These are phyloP conservation scores for Chloebia gouldiae DNA, from an alignment of 2,113 vertebrate species.

Conservation along the genomic window DNA sequence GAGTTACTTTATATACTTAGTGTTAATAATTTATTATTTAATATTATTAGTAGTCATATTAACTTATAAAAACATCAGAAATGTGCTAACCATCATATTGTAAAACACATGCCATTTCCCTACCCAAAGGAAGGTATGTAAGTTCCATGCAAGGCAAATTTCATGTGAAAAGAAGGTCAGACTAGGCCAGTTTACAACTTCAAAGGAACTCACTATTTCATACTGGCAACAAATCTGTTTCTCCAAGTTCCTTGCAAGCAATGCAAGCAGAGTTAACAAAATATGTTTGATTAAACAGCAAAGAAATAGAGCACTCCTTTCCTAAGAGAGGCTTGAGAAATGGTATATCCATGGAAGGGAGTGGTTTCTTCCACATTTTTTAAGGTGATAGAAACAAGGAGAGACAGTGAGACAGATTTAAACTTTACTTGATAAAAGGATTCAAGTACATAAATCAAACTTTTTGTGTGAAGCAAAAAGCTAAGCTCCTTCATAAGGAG, in stretches of 20 bases:
- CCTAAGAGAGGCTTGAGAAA: not conserved
- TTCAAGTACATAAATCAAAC: slow-evolving; percentile 59
- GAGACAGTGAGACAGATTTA: not conserved
- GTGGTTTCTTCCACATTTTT: not conserved
- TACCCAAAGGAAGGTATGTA: not conserved
- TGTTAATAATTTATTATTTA: not conserved
- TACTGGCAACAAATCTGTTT: not conserved
- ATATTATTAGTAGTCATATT: not conserved
- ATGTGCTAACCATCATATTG: not conserved
- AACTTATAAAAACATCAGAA: not conserved
- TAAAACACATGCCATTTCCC: not conserved
- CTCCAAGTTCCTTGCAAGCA: not conserved
- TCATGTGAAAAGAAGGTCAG: not conserved
- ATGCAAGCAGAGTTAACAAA: not conserved
- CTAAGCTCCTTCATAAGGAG: not conserved
- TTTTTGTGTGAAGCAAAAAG: slow-evolving; percentile 47
- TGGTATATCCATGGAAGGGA: not conserved
- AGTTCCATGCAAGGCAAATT: not conserved
- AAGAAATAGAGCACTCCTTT: not conserved
- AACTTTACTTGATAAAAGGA: slow-evolving; percentile 35
- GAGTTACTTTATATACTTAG: not conserved
- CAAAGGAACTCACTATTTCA: not conserved
- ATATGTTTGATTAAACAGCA: not conserved
- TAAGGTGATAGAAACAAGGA: not conserved
- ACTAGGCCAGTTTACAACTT: not conserved